Evolutionary conservation across 2,888 invertebrate genomes (phyloP).

Genomic region (Oegoconia quadripuncta): DNA sequence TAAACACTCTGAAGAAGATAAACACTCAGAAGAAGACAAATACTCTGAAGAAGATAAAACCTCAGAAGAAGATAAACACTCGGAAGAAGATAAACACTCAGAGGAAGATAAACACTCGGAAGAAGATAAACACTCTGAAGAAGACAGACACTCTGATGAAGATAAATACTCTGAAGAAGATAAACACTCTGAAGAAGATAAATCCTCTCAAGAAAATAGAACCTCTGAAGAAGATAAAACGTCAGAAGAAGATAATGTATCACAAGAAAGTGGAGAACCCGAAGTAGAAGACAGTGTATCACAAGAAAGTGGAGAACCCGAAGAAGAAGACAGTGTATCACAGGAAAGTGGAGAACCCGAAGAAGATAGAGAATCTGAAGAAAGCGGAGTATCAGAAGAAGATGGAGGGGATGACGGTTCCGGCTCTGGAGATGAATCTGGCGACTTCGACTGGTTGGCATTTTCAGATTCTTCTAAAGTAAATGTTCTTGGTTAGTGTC

Average conservation of each 20-base stretch:
- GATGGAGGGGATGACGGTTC: background rate
- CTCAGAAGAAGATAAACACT: too few species aligned
- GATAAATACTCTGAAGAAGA: too few species aligned
- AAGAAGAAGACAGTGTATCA: background rate
- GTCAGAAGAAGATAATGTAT: background rate
- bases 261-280: background rate
- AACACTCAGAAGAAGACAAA: too few species aligned
- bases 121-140: too few species aligned
- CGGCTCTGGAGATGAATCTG: conserved; percentile 10
- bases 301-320: background rate
- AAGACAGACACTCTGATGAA: too few species aligned
- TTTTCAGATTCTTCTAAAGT: background rate
- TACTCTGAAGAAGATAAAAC: too few species aligned
- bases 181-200: too few species aligned
- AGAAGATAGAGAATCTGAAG: background rate
- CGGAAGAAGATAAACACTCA: too few species aligned
- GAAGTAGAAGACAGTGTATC: background rate
- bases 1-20: too few species aligned
- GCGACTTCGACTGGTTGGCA: conserved; percentile 16
- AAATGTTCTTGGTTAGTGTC: too few species aligned
- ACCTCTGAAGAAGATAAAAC: background rate
- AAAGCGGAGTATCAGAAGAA: background rate
- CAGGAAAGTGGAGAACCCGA: background rate
- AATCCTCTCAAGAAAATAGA: too few species aligned
- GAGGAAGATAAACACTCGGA: too few species aligned